Conservation (phyloP, 2,888 invertebrate genomes). For the Griposia aprilina region DNA sequence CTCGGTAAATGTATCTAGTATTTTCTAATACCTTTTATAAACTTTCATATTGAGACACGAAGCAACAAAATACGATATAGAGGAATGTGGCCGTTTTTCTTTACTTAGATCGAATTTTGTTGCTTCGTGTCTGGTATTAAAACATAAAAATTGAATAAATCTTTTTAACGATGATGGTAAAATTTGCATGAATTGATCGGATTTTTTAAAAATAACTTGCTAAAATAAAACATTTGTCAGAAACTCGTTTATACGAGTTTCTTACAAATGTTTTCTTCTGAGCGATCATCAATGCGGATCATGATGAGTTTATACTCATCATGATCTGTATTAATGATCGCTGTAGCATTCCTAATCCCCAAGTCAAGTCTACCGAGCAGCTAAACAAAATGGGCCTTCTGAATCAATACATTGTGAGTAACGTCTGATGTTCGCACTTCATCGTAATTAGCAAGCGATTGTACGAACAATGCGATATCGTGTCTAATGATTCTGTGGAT, state of each 20-base stretch:
- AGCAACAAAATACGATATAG: no score
- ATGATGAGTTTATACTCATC: no score
- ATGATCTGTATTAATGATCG: neutral
- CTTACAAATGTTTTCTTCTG: no score
- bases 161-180: neutral
- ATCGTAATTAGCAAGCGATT: constrained; percentile 32
- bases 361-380: neutral
- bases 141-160: neutral
- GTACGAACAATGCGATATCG: constrained; percentile 21
- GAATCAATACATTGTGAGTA: neutral
- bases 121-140: no score
- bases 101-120: no score
- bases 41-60: no score
- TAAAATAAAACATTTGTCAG: neutral
- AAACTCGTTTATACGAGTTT: no score
- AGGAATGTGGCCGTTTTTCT: no score
- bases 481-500: constrained; percentile 20
- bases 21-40: no score
- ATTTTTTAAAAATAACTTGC: neutral
- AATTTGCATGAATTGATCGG: neutral
- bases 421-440: constrained; percentile 10
- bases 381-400: neutral
- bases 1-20: no score
- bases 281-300: no score
- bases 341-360: neutral